These are phyloP conservation scores for Drosophila basisetae DNA, from an alignment of 2,888 invertebrate genomes.

Conservation along the genomic window DNA sequence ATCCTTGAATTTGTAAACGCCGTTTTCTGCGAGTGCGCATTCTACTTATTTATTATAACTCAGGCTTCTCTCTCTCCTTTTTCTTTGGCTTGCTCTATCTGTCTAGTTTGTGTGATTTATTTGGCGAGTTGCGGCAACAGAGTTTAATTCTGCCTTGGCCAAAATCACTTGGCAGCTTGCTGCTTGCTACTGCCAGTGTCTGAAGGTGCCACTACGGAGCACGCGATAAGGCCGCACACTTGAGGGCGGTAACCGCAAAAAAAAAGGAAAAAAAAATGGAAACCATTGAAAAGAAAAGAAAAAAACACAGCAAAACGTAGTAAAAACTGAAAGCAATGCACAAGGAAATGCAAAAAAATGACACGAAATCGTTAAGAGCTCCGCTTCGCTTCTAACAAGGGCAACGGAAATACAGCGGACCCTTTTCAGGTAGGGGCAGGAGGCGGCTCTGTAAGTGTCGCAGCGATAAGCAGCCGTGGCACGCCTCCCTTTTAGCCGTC, in stretches of 20 bases:
- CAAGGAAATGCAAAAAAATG: slow-evolving; percentile 79
- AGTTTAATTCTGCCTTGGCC: slow-evolving; percentile 57
- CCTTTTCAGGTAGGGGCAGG: slow-evolving; percentile 14
- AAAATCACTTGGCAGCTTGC: slow-evolving; percentile 60
- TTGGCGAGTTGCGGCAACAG: slow-evolving; percentile 56
- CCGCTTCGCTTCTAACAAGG: slow-evolving; percentile 64
- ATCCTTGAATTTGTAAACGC: background rate
- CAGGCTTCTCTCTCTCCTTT: background rate
- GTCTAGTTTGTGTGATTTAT: slow-evolving; percentile 63
- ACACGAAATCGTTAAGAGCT: slow-evolving; percentile 80
- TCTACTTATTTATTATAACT: slow-evolving; percentile 46
- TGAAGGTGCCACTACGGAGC: slow-evolving; percentile 72
- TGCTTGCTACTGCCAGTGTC: slow-evolving; percentile 35
- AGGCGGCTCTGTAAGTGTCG: slow-evolving; percentile 25
- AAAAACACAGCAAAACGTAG: slow-evolving; percentile 17
- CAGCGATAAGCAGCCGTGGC: slow-evolving; percentile 69
- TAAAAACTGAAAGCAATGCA: slow-evolving; percentile 67
- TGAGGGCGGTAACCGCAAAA: slow-evolving; percentile 60
- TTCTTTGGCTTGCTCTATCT: background rate
- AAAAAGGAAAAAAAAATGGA: slow-evolving; percentile 11
- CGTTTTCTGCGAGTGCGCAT: background rate
- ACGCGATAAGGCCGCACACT: slow-evolving; percentile 77
- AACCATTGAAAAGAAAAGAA: background rate
- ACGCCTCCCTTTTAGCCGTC: slow-evolving; percentile 38
- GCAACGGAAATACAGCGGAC: slow-evolving; percentile 73